These are phyloP conservation scores for Zaprionus tsacasi DNA, from an alignment of 1,140 invertebrate species.

Conservation along the genomic window DNA sequence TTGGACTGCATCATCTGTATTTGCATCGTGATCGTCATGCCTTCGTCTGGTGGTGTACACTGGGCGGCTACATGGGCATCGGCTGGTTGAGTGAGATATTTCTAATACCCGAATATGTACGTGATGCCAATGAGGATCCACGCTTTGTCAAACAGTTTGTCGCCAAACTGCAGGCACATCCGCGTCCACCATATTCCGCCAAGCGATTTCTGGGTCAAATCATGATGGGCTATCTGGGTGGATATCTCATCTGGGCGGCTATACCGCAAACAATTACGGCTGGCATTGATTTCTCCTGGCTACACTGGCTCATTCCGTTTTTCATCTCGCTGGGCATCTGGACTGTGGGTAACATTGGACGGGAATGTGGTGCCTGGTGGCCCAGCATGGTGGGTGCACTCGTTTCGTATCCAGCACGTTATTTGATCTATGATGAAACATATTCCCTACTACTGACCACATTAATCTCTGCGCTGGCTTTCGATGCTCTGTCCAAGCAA, in stretches of 20 bases:
- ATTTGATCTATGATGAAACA: constrained; percentile 88
- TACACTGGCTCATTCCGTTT: constrained; percentile 90
- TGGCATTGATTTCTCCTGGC: constrained; percentile 88
- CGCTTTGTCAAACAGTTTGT: constrained; percentile 89
- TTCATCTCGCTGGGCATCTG: constrained; percentile 92
- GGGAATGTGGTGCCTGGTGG: constrained; percentile 89
- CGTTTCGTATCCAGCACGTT: constrained; percentile 87
- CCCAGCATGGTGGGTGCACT: constrained; percentile 89
- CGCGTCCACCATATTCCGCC: constrained; percentile 91
- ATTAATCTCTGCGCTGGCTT: constrained; percentile 87
- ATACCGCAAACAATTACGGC: constrained; percentile 90
- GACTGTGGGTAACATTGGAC: constrained; percentile 95
- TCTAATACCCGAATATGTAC: constrained; percentile 93
- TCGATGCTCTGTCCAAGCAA: constrained; percentile 90
- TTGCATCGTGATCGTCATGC: constrained; percentile 94
- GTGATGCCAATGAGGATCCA: constrained; percentile 92
- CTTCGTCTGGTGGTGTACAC: constrained; percentile 93
- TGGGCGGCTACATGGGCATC: constrained; percentile 93
- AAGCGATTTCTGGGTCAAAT: constrained; percentile 91
- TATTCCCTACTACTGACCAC: constrained; percentile 89
- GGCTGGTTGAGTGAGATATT: constrained; percentile 95
- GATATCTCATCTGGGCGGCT: constrained; percentile 89
- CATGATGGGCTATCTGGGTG: constrained; percentile 92
- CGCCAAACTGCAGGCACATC: constrained; percentile 86
- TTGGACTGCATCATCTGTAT: constrained; percentile 96